These are phyloP conservation scores for Reinhardtius hippoglossoides DNA, from an alignment of 2,113 vertebrate genomes.

Conservation along the genomic window DNA sequence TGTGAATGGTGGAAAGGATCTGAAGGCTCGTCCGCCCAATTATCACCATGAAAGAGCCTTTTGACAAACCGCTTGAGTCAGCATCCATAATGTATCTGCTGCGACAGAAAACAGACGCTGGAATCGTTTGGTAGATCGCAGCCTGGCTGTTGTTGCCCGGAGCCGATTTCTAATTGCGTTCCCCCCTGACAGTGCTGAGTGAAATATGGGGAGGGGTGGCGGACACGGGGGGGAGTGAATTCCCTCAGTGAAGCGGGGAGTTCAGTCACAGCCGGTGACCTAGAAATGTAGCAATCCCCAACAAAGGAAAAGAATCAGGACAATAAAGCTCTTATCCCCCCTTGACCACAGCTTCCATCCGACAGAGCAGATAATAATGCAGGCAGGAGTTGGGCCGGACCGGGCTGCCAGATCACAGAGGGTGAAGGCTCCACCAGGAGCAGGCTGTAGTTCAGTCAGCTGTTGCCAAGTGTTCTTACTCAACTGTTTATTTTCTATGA, in stretches of 20 bases:
- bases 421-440: slow-evolving; percentile 34
- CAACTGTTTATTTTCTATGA: too few relatives aligned
- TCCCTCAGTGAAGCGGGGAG: slow-evolving; percentile 40
- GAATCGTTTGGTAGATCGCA: slow-evolving; percentile 25
- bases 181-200: slow-evolving; percentile 12
- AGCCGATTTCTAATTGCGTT: slow-evolving; percentile 42
- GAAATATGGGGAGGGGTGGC: slow-evolving; percentile 17
- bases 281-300: slow-evolving; percentile 63
- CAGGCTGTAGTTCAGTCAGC: neutral
- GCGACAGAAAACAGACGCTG: slow-evolving; percentile 48
- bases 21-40: slow-evolving; percentile 27
- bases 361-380: slow-evolving; percentile 54
- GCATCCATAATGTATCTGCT: slow-evolving; percentile 44
- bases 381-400: slow-evolving; percentile 30
- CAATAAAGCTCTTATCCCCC: slow-evolving; percentile 66
- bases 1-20: slow-evolving; percentile 12
- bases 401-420: slow-evolving; percentile 9
- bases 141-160: slow-evolving; percentile 38
- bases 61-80: slow-evolving; percentile 36
- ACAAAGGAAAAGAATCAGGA: slow-evolving; percentile 62
- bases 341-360: slow-evolving; percentile 27
- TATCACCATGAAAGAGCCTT: slow-evolving; percentile 47
- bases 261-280: slow-evolving; percentile 69
- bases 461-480: too few relatives aligned
- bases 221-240: neutral